Evolutionary conservation across 2,888 invertebrate genomes (phyloP).

Genomic region (Thereva unica): DNA sequence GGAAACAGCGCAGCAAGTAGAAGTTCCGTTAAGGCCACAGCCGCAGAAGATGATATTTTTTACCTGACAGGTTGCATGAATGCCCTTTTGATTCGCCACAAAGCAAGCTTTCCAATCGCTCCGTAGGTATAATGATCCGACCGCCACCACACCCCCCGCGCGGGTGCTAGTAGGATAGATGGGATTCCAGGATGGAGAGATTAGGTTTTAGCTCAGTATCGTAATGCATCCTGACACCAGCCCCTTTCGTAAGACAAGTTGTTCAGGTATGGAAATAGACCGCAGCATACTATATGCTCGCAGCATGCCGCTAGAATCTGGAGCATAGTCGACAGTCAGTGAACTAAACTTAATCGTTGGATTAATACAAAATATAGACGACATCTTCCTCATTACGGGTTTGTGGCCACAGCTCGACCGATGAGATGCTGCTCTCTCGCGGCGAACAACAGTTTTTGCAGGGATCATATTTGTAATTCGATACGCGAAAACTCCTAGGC

Average conservation of each 20-base stretch:
- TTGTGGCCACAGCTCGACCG: slow-evolving; percentile 34
- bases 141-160: slow-evolving; percentile 6
- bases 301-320: slow-evolving; percentile 10
- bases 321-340: slow-evolving; percentile 35
- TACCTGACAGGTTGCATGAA: slow-evolving; percentile 40
- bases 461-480: slow-evolving; percentile 34
- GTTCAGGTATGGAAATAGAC: slow-evolving; percentile 11
- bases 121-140: slow-evolving; percentile 4
- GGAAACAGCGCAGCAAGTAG: slow-evolving; percentile 38
- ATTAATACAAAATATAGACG: slow-evolving; percentile 41
- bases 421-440: slow-evolving; percentile 23
- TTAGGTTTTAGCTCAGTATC: slow-evolving; percentile 17
- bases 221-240: slow-evolving; percentile 39
- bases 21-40: slow-evolving; percentile 36
- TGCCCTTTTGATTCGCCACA: slow-evolving; percentile 22
- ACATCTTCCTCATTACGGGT: slow-evolving; percentile 41
- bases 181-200: not conserved
- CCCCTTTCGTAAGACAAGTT: slow-evolving; percentile 26
- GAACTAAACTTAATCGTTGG: slow-evolving; percentile 40
- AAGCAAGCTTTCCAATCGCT: slow-evolving; percentile 14
- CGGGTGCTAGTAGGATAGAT: not conserved
- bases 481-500: not conserved
- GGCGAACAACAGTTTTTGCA: slow-evolving; percentile 24
- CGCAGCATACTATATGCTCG: not conserved
- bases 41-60: slow-evolving; percentile 42